Percentiles rank a stretch among this genome's conserved stretches.
phyloP scores from a whole-genome alignment of 2,113 vertebrate genomes.

The Eurystomus gularis region DNA sequence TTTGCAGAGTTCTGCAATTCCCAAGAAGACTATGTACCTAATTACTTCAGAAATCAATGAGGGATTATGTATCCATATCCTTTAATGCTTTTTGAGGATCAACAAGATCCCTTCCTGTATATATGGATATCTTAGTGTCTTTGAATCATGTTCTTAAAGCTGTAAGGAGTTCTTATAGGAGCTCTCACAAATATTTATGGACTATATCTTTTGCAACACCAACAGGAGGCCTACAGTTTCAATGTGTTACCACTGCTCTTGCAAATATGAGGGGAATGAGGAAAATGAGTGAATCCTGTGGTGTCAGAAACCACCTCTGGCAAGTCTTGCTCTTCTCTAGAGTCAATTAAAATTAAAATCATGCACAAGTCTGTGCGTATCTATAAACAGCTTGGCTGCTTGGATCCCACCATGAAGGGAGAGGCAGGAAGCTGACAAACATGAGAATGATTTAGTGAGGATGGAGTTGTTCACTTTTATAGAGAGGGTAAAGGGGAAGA shows the following conservation, averaged over 20 bases:
- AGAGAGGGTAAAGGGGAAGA: conserved; percentile 10
- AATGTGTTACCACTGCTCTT: background rate
- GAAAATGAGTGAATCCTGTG: background rate
- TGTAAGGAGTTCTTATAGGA: background rate
- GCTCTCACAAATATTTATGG: background rate
- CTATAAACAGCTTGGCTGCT: conserved; percentile 47
- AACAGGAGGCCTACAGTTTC: background rate
- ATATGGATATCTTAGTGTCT: background rate
- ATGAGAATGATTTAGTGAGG: conserved; percentile 56
- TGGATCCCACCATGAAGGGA: conserved; percentile 22
- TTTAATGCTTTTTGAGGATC: background rate
- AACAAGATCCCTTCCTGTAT: background rate
- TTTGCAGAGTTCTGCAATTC: background rate
- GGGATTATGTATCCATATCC: fast-evolving
- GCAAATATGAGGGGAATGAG: conserved; percentile 1
- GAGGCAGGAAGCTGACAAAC: conserved; percentile 54
- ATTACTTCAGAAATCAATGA: background rate
- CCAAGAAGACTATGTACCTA: background rate
- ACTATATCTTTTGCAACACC: background rate
- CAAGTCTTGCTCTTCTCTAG: conserved; percentile 1
- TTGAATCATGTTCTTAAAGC: background rate
- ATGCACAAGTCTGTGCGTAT: conserved; percentile 17
- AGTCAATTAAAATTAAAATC: conserved; percentile 55
- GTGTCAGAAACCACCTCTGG: conserved; percentile 32
- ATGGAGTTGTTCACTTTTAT: conserved; percentile 22